Conservation (phyloP, 2,888 invertebrate genomes). For the Andrena praecox region DNA sequence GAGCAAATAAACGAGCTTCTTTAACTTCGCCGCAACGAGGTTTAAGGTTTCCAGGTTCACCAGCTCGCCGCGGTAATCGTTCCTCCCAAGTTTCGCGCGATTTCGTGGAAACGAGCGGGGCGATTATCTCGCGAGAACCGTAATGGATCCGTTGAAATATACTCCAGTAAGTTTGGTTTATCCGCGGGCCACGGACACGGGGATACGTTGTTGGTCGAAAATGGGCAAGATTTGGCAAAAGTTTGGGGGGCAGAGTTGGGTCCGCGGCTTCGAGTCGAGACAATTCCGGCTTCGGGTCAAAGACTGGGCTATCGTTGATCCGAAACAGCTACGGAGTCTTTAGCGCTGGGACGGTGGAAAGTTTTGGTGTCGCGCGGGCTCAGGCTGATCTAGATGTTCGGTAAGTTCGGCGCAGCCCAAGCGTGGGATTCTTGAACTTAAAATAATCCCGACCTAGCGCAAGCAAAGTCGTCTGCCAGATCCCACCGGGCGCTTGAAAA, state of each 20-base stretch:
- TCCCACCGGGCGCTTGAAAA: not conserved
- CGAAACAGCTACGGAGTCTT: conserved; percentile 3
- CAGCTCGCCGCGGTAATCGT: conserved; percentile 43
- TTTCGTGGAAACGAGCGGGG: conserved; percentile 21
- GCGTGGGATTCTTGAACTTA: not conserved
- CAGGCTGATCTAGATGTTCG: conserved; percentile 15
- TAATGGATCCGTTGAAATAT: conserved; percentile 12
- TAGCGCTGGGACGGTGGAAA: not conserved
- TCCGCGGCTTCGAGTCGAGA: not conserved
- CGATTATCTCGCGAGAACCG: conserved; percentile 18
- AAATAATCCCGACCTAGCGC: conserved; percentile 29
- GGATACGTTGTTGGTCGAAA: not conserved
- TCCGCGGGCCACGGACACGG: not conserved
- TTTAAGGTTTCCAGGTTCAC: conserved; percentile 33
- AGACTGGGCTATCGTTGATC: not conserved
- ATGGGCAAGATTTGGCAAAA: not conserved
- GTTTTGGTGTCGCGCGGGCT: conserved; percentile 6
- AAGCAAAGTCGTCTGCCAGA: not conserved
- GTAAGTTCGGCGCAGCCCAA: not conserved
- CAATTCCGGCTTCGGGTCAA: not conserved
- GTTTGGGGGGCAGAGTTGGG: not conserved
- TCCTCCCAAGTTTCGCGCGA: conserved; percentile 23
- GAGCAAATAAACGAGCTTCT: conserved; percentile 49
- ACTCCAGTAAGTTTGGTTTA: conserved; percentile 9
- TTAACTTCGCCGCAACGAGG: conserved; percentile 24